A percentile compares a stretch with the other conserved stretches of the same genome.
phyloP scores from a whole-genome alignment of 2,888 invertebrate genomes.

The Scrobipalpa atriplicella region DNA sequence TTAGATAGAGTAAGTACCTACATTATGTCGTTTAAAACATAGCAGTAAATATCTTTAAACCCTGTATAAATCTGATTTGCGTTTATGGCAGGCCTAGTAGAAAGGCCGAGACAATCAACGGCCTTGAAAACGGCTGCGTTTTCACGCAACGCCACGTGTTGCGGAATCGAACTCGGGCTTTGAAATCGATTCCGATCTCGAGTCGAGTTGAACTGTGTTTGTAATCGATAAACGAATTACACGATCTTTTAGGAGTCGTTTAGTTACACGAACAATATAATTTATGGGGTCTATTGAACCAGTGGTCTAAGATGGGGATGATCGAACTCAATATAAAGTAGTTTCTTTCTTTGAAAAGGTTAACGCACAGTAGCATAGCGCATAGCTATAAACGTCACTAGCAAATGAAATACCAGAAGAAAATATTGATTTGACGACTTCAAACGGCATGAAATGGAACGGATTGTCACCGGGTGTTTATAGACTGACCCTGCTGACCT shows the following conservation, averaged over 20 bases:
- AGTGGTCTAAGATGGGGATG: too few relatives aligned
- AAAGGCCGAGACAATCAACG: slow-evolving; percentile 16
- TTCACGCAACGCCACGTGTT: slow-evolving; percentile 15
- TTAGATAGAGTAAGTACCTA: too few relatives aligned
- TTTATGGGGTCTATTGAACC: too few relatives aligned
- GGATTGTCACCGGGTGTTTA: too few relatives aligned
- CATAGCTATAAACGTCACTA: too few relatives aligned
- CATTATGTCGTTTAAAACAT: too few relatives aligned
- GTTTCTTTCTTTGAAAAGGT: too few relatives aligned
- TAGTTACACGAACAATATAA: background rate
- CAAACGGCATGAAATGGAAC: too few relatives aligned
- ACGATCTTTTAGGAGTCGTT: background rate
- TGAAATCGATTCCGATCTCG: slow-evolving; percentile 14
- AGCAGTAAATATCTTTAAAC: too few relatives aligned
- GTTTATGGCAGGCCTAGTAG: background rate
- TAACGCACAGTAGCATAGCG: too few relatives aligned
- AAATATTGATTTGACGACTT: background rate
- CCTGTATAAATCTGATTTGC: background rate
- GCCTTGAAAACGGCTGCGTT: background rate
- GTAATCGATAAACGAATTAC: slow-evolving; percentile 11
- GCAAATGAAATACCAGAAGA: background rate
- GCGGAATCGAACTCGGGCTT: slow-evolving; percentile 5
- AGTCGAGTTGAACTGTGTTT: background rate
- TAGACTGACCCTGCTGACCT: too few relatives aligned
- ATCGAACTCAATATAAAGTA: too few relatives aligned